Base-by-base conservation (phyloP, 2,113 vertebrate genomes). In the Uropsilus gracilis region DNA sequence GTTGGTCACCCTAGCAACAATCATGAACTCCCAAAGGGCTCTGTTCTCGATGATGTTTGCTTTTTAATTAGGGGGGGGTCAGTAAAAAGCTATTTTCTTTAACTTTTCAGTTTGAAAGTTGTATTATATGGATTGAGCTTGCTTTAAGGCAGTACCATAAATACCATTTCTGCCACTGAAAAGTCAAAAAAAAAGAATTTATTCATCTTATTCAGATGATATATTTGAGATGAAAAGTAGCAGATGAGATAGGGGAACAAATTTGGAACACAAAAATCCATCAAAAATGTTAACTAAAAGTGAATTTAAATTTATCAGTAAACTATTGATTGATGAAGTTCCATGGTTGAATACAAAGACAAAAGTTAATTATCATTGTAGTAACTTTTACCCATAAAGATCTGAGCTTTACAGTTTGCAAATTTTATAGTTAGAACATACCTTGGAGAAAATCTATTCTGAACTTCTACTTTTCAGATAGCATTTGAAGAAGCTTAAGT, bases 1-100 rank as follows among this genome's bases (percentile, higher is more conserved):
- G 34, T 32, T 93, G 63, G 86, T 93, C 87, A 95, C 90, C 37
- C 34, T 96, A 89, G 88, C 81, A 97, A 94, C 80, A 78, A 57
- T 8, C 57, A 77, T 87, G 75, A 96, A 82, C 39, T 93, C 46
- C 7, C 64, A 83, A 73, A 90, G 57, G 30, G 28, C 46, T 93
- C 50, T 61, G 50, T 4, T 91, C 64, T 42, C 44, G 18, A 4
- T 95, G 64, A 90, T 48, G 13, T 84, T 93, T 93, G 46, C 39
- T 78, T 96, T 93, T 81, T 55, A 84, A 78, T 94, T 89, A n/a
- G n/a, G 46, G 50, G 73, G 8, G 8, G 61, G 28, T 76, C 57
- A 94, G 78, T 91, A 83, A 75, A 77, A 91, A 77, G 8, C 46
- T 63, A 32, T 94, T 96, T 95, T 95, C 68, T 94, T 94, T 86